Evolutionary conservation across 2,888 invertebrate species (phyloP), one percentile per base, ranked within the genome.

Genomic region (Ganaspis brasiliensis): DNA sequence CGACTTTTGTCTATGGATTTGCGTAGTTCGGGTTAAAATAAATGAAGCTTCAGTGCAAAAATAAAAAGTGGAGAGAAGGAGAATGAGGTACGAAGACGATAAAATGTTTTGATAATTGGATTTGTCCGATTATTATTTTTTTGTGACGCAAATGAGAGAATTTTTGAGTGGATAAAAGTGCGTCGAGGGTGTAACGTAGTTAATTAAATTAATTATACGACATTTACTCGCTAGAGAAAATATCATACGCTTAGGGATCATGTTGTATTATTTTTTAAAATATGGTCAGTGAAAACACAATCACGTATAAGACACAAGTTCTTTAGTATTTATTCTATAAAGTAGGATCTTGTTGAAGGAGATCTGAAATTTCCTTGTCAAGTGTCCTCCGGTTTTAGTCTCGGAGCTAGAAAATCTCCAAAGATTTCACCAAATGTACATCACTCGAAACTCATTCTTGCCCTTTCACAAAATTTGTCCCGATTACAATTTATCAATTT

Each of bases 201-300:
- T 81, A 84, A 79, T 76, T 81, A 77, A 83, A 84, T 81, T 80
- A 81, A 85, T 79, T 80, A 72, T 67, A 79, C 75, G 72, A 80
- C 52, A 55, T 83, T 81, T 63, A 63, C 37, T 80, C 80, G 73
- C 75, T 82, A 83, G 81, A 81, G 72, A 72, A 72, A 63, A 81
- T 82, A 67, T 67, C 81, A 81, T 76, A 76, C 72, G 73, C 77
- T 71, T 82, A 83, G 80, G 78, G 79, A 81, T 79, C 80, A 82
- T 63, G 76, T 85, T 85, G 82, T 78, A 81, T 80, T 82, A 83
- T 85, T 83, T 84, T 83, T 79, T 77, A 77, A 74, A 75, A 78
- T 78, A 80, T 79, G 82, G 78, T 81, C 80, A 79, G 82, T 81
- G 67, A 76, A 79, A 77, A 45, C 45, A 24, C 45, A 45, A 40